Base-by-base conservation (phyloP, 2,797 vertebrate species). In the Discoglossus pictus region DNA sequence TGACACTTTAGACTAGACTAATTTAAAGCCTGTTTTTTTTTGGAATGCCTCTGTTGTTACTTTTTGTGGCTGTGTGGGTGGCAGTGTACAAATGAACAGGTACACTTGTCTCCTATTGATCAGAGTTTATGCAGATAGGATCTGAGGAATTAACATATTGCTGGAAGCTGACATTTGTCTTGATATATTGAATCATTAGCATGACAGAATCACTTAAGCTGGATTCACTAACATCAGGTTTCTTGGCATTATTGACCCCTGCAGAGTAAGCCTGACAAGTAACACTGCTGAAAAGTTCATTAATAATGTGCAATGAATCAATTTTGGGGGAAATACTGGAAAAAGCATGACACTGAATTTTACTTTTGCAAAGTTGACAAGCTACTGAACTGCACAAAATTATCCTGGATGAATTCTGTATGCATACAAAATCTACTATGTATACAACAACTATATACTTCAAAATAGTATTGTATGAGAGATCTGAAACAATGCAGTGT, bases 261-360 rank as follows among this genome's bases (percentile, higher is more conserved):
- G 63, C 84, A 80, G 90, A 91, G 87, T 87, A 80, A 84, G 86
- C 85, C 90, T 96, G 94, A 97, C 95, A 94, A 92, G 91, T 92
- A 75, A 86, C 90, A 87, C 91, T 91, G 91, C 91, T 78, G 87
- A 91, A 97, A 96, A 97, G 94, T 97, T 95, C 94, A 98, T 98
- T 98, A 97, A 98, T 94, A 96, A 97, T 91, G 90, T 89, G 92
- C 88, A 92, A 94, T 94, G 93, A 94, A 97, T 96, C 95, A 94
- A 94, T 94, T 89, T 80, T 84, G 88, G 73, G 74, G 87, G 87
- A 40, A 92, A 92, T 87, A 83, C 86, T 83, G 83, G 81, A 87
- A 89, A 88, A 38, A 31, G 18, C 84, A 87, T 84, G 83, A 85
- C 84, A 82, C 83, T 44, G 73, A 86, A 82, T 73, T 11, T 75